These are phyloP conservation scores for Mythimna vitellina DNA, from an alignment of 2,888 invertebrate species.

Conservation along the genomic window DNA sequence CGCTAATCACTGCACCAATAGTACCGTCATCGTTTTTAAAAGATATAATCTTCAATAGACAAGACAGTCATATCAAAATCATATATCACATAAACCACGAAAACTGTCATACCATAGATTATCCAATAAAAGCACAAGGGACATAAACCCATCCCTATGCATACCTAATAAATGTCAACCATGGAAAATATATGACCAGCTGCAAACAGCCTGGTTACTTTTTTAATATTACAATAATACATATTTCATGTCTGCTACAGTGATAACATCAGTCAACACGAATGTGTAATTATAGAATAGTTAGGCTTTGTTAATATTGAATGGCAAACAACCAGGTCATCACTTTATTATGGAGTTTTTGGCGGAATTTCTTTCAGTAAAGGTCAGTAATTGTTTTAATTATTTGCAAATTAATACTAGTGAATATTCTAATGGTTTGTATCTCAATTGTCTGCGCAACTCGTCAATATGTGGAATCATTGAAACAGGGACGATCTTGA, in stretches of 20 bases:
- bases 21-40: neutral
- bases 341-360: too few relatives aligned
- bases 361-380: too few relatives aligned
- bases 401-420: too few relatives aligned
- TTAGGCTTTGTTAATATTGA: neutral
- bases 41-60: conserved; percentile 1
- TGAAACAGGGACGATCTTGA: too few relatives aligned
- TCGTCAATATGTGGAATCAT: too few relatives aligned
- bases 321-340: neutral
- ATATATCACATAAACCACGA: conserved; percentile 12
- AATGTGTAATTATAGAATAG: conserved; percentile 26
- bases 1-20: too few relatives aligned
- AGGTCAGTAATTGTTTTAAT: too few relatives aligned
- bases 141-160: conserved; percentile 18
- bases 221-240: conserved; percentile 34
- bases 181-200: conserved; percentile 27
- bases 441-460: too few relatives aligned
- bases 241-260: conserved; percentile 17
- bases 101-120: neutral
- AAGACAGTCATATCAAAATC: neutral
- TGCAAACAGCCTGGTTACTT: conserved; percentile 27
- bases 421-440: too few relatives aligned
- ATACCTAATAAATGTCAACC: conserved; percentile 37
- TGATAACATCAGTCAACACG: conserved; percentile 35
- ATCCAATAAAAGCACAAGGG: conserved; percentile 20